Base-by-base conservation (phyloP, 2,113 vertebrate species). In the Candoia aspera region DNA sequence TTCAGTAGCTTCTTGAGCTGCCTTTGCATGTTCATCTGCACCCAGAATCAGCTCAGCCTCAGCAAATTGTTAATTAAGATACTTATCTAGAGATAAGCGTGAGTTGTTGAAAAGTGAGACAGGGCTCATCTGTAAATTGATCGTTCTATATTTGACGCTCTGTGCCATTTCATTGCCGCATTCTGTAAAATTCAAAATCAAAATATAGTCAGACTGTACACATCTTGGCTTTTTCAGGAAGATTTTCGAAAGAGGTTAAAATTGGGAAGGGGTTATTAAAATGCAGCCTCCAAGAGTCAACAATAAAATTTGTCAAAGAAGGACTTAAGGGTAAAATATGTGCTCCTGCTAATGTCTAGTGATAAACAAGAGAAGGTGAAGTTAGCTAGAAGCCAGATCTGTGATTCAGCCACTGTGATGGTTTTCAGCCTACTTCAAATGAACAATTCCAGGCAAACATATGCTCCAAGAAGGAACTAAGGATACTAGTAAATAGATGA, bases 1-100 rank as follows among this genome's bases (percentile, higher is more conserved):
- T 64, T 84, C 94, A 92, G 21, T 92, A 93, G 92, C n/a, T 55
- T 73, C 33, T 92, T 91, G 55, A 49, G 89, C 90, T 91, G 90
- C 62, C 88, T 79, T 29, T 93, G 17, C 8, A 57, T 33, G 0
- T 85, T 33, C 12, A 93, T 92, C 49, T 86, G 60, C 49, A 89
- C 29, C 59, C 86, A 92, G 87, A 95, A 83, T 42, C 53, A 90
- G 53, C 33, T 49, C 49, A 90, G 58, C 53, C 21, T 83, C 12
- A 87, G 62, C 4, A 57, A 46, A 87, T 2, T 54, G 19, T 6
- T 92, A 13, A 54, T 58, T 9, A n/a, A 57, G 42, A 10, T 4
- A 3, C 68, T 90, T 64, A n/a, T 84, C 49, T 46, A 73, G 11
- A 73, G 11, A 0, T 90, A 54, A 87, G 26, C 19, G 83, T 90